A percentile compares a stretch with the other conserved stretches of the same genome.
Conservation (phyloP, 2,797 vertebrate genomes). For the Botia kubotai region DNA sequence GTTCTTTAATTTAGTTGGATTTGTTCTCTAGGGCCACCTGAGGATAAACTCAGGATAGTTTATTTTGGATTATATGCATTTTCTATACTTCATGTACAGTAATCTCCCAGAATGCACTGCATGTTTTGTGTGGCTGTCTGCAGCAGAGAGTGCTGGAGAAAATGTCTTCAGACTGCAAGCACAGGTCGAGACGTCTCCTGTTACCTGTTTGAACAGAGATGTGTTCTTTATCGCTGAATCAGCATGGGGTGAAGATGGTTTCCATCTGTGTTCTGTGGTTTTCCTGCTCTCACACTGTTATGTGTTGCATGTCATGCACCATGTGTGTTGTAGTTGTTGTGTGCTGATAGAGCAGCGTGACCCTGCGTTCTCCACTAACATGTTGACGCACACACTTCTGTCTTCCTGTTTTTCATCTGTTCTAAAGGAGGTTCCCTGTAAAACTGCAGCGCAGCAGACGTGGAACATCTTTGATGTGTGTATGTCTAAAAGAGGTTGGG, state of each 20-base stretch:
- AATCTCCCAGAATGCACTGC: not conserved
- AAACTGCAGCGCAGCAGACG: constrained; percentile 30
- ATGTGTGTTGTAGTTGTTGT: not conserved
- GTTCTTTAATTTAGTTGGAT: not conserved
- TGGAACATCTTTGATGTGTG: constrained; percentile 26
- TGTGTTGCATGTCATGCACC: not conserved
- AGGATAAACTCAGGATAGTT: not conserved
- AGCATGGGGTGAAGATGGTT: not conserved
- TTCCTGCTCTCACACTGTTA: not conserved
- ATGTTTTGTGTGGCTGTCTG: not conserved
- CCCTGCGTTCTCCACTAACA: not conserved
- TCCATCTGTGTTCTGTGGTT: not conserved
- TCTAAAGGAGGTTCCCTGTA: not conserved
- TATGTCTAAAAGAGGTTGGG: constrained; percentile 11
- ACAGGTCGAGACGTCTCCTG: not conserved
- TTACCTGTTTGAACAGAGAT: not conserved
- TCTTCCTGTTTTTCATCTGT: constrained; percentile 22
- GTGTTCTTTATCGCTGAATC: constrained; percentile 18
- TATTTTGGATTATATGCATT: not conserved
- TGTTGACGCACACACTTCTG: not conserved
- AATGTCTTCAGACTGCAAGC: not conserved
- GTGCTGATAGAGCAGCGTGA: not conserved
- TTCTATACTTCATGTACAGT: not conserved
- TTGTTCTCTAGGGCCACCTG: not conserved
- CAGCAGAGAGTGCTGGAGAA: not conserved